Percentiles rank a stretch among this genome's conserved stretches.
Conservation (phyloP, 2,797 vertebrate genomes). For the Sebastes hubbsi region DNA sequence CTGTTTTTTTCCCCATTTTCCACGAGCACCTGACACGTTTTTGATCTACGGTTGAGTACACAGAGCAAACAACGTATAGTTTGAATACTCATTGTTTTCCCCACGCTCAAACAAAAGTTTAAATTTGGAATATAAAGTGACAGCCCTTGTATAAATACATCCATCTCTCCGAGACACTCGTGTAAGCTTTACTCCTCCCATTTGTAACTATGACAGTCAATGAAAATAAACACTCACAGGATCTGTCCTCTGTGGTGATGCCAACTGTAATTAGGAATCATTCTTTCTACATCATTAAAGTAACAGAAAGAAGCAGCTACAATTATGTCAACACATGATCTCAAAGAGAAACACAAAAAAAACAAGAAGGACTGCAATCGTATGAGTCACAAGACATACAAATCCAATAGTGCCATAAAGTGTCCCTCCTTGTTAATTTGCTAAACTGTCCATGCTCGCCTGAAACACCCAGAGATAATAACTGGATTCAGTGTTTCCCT, state of each 20-base stretch:
- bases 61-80: too few relatives aligned
- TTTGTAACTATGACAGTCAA: too few relatives aligned
- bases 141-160: not conserved
- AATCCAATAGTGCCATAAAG: not conserved
- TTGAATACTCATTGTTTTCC: not conserved
- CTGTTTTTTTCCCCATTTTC: too few relatives aligned
- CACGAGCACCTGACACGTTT: too few relatives aligned
- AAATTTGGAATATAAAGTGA: not conserved
- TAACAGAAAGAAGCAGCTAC: not conserved
- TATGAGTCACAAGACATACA: not conserved
- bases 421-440: not conserved
- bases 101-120: not conserved
- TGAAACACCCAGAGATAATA: not conserved
- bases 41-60: too few relatives aligned
- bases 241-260: not conserved
- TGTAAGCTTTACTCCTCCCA: not conserved
- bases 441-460: not conserved
- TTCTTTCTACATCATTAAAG: not conserved
- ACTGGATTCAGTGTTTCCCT: not conserved
- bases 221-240: too few relatives aligned
- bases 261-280: not conserved
- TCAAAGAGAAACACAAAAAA: not conserved
- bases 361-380: rapidly evolving
- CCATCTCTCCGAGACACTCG: not conserved
- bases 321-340: not conserved